These are phyloP conservation scores for Agrotis clavis DNA, from an alignment of 2,888 invertebrate genomes.

Conservation along the genomic window DNA sequence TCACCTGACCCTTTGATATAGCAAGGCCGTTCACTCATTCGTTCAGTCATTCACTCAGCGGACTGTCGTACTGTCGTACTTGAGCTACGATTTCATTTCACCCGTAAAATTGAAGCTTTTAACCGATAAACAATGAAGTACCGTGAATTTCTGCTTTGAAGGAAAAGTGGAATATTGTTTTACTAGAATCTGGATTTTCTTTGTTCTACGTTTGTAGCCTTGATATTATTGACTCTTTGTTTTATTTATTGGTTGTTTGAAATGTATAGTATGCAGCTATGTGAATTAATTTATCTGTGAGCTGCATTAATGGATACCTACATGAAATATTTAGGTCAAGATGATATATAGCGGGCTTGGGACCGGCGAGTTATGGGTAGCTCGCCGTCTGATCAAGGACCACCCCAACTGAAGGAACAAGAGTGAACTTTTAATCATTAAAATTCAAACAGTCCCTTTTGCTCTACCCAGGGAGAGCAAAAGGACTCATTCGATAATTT, in stretches of 20 bases:
- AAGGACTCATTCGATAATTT: neutral
- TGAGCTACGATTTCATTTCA: slow-evolving; percentile 35
- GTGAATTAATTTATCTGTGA: neutral
- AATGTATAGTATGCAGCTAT: slow-evolving; percentile 6
- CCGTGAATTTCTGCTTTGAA: neutral
- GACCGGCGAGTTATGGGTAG: too few relatives aligned
- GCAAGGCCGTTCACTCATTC: slow-evolving; percentile 82
- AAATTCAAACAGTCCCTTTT: too few relatives aligned
- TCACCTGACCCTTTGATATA: slow-evolving; percentile 78
- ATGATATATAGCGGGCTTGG: neutral
- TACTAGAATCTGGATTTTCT: neutral
- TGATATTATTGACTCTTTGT: neutral
- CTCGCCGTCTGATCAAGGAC: too few relatives aligned
- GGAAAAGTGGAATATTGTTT: neutral
- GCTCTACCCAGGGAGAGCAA: too few relatives aligned
- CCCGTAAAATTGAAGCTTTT: slow-evolving; percentile 35
- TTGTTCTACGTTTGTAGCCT: slow-evolving; percentile 1
- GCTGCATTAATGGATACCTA: neutral
- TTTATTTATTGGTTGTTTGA: neutral
- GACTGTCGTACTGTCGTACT: slow-evolving; percentile 44
- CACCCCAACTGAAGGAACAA: too few relatives aligned
- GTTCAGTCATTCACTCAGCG: slow-evolving; percentile 19
- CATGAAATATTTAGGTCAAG: slow-evolving; percentile 1
- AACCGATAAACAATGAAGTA: slow-evolving; percentile 30
- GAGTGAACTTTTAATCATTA: too few relatives aligned